Evolutionary conservation across 2,113 vertebrate species (phyloP).

Genomic region (Polypterus senegalus): DNA sequence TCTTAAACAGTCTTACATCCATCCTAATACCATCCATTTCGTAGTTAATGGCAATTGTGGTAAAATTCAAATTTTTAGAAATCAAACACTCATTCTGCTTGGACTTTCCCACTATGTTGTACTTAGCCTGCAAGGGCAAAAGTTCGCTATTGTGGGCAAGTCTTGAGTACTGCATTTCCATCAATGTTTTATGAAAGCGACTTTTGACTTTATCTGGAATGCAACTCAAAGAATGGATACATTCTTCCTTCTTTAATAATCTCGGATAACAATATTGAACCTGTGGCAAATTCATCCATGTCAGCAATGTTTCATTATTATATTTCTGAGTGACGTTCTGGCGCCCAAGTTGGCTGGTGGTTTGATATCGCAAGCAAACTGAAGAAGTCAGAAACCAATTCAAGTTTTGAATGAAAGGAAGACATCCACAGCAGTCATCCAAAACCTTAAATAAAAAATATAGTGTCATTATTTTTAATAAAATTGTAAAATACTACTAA

Average conservation of each 20-base stretch:
- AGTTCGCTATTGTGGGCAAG: conserved; percentile 24
- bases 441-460: conserved; percentile 20
- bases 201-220: conserved; percentile 27
- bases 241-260: neutral
- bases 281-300: neutral
- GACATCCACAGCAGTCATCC: conserved; percentile 21
- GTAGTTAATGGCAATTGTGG: conserved; percentile 49
- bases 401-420: conserved; percentile 35
- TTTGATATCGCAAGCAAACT: conserved; percentile 39
- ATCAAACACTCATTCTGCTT: conserved; percentile 11
- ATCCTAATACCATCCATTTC: conserved; percentile 53
- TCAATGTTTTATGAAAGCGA: conserved; percentile 29
- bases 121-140: conserved; percentile 6
- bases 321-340: conserved; percentile 28
- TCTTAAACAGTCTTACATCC: conserved; percentile 12
- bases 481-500: no score
- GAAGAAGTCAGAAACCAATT: conserved; percentile 41
- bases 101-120: neutral
- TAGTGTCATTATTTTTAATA: no score
- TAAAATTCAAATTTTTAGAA: conserved; percentile 30
- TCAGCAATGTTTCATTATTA: neutral
- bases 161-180: conserved; percentile 33
- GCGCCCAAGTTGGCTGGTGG: conserved; percentile 20
- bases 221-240: neutral
- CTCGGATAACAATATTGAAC: neutral